These are phyloP conservation scores for Elgaria multicarinata DNA, from an alignment of 2,113 vertebrate species.

Conservation along the genomic window DNA sequence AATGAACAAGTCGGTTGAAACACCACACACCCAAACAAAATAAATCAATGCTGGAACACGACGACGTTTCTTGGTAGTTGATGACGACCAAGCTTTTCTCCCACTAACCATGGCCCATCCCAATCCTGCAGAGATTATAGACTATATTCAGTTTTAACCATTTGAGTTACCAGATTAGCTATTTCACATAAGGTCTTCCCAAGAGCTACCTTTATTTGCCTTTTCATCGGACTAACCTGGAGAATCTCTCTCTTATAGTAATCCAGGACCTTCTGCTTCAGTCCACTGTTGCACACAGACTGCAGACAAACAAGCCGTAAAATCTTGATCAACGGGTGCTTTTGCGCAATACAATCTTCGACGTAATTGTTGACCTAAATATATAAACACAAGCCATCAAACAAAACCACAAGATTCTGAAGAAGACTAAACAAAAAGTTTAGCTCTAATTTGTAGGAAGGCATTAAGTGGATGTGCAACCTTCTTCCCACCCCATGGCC, in stretches of 20 bases:
- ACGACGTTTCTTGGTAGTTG: neutral
- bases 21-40: neutral
- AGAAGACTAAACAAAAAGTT: neutral
- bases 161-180: neutral
- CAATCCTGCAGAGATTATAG: neutral
- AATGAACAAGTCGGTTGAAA: too few relatives aligned
- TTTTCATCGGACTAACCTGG: conserved; percentile 80
- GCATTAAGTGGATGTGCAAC: neutral
- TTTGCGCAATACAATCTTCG: conserved; percentile 94
- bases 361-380: conserved; percentile 89
- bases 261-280: conserved; percentile 95
- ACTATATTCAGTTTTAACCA: too few relatives aligned
- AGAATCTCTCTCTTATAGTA: conserved; percentile 95
- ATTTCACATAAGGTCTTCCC: neutral
- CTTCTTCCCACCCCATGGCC: neutral
- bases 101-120: neutral
- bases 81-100: neutral
- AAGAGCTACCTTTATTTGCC: neutral
- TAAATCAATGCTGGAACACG: too few relatives aligned
- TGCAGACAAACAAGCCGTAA: conserved; percentile 92
- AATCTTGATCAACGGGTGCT: conserved; percentile 93
- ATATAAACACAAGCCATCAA: accelerated
- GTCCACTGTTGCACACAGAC: conserved; percentile 95
- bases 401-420: neutral
- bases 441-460: neutral